Percentiles rank a stretch among this genome's conserved stretches.
phyloP scores from a whole-genome alignment of 2,888 invertebrate genomes.

The Oscheius myriophilus region DNA sequence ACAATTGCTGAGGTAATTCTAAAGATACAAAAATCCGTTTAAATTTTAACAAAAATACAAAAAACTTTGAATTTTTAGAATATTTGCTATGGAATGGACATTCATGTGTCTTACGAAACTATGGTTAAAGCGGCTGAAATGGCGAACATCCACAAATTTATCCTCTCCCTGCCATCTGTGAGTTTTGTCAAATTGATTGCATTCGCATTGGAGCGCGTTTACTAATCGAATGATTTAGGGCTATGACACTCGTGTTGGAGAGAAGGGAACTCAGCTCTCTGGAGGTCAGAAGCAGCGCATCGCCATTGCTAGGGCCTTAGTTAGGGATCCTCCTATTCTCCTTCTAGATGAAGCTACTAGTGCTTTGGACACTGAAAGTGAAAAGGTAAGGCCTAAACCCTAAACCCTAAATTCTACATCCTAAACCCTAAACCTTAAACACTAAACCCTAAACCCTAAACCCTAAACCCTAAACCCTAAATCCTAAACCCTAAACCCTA shows the following conservation, averaged over 20 bases:
- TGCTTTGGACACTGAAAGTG: slow-evolving; percentile 58
- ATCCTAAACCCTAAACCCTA: too few species aligned
- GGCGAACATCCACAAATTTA: slow-evolving; percentile 74
- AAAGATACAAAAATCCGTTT: not conserved
- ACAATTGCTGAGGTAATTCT: slow-evolving; percentile 71
- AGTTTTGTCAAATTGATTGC: slow-evolving; percentile 1
- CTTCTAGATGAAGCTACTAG: slow-evolving; percentile 58
- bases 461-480: too few species aligned
- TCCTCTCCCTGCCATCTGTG: slow-evolving; percentile 71
- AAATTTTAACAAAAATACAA: not conserved
- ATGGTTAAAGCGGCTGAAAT: slow-evolving; percentile 71
- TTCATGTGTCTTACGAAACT: slow-evolving; percentile 66
- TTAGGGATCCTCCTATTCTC: slow-evolving; percentile 52
- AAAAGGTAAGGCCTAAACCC: slow-evolving; percentile 62
- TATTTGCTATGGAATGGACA: slow-evolving; percentile 83
- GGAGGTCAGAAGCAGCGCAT: slow-evolving; percentile 73
- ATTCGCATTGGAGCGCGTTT: not conserved
- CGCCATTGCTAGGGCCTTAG: slow-evolving; percentile 64
- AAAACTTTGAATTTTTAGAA: slow-evolving; percentile 75
- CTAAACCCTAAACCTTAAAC: too few species aligned
- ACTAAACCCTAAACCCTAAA: too few species aligned
- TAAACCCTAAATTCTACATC: too few species aligned
- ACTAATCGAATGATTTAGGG: slow-evolving; percentile 46
- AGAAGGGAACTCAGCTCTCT: slow-evolving; percentile 72
- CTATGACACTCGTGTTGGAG: slow-evolving; percentile 72